Evolutionary conservation across 2,888 invertebrate species (phyloP), one percentile per base, ranked within the genome.

Genomic region (Spilosoma lubricipeda): DNA sequence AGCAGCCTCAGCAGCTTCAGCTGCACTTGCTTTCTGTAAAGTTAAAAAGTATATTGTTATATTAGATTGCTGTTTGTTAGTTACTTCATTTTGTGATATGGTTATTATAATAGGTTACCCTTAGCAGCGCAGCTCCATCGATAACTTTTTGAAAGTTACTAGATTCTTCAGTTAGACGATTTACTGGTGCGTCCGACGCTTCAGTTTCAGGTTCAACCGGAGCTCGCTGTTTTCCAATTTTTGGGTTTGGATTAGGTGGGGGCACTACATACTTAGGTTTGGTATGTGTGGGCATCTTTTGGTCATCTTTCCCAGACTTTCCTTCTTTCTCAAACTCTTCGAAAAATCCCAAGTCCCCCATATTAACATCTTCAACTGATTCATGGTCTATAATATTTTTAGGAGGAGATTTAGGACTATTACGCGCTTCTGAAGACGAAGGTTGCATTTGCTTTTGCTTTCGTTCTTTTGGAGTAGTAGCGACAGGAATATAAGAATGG

Each of bases 101-200:
- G 1, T 15, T 42, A 30, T 42, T 39, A 39, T 20, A 39, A 18
- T 42, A 20, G 63, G 30, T 70, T 70, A 95, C 95, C 92, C 86
- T 88, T 36, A 94, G 75, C 75, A 94, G 78, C 59, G 89, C 88
- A n/a, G 91, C 91, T 33, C 94, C 94, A 82, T 95, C 89, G 69
- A 95, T 91, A 3, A 93, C 90, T 75, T 90, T 90, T 65, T 95
- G 92, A 52, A 93, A 82, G 65, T 92, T 92, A 77, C 89, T 91
- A 8, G 88, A 85, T 2, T 88, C 81, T 79, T 92, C 92, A 73
- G 45, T 65, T 59, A 75, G 20, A 39, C 23, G 69, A 59, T 72
- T 52, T 5, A 56, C 18, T 42, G 59, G 71, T 15, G 18, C 23
- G 11, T 68, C 74, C 7, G 71, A 1, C n/a, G 13, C 30, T 59